Conservation (phyloP, 1,140 invertebrate species). For the Calliopsis andreniformis region DNA sequence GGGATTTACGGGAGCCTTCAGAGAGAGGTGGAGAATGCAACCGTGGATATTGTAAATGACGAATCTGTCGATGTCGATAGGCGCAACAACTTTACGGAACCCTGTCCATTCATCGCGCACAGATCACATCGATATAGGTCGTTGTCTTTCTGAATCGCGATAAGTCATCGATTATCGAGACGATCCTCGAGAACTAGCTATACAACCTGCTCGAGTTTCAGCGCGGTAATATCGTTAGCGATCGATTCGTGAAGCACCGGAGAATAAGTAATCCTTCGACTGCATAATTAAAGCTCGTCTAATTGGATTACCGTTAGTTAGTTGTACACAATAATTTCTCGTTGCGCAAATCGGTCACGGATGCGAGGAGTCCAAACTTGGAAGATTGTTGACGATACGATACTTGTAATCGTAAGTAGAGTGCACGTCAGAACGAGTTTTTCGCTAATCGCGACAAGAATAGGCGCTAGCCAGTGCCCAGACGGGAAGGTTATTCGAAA, state of each 20-base stretch:
- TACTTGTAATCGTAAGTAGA: too few species aligned
- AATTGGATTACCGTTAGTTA: conserved; percentile 41
- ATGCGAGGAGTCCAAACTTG: background rate
- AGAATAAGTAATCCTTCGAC: conserved; percentile 11
- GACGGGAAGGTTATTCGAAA: conserved; percentile 36
- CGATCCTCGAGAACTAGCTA: conserved; percentile 4
- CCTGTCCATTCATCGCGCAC: too few species aligned
- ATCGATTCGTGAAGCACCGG: conserved; percentile 48
- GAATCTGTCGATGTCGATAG: conserved; percentile 61
- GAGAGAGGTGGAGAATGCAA: conserved; percentile 49
- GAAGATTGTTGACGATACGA: too few species aligned
- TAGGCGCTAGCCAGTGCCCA: too few species aligned
- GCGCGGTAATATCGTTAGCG: conserved; percentile 48
- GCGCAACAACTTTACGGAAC: too few species aligned
- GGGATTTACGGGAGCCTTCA: conserved; percentile 70
- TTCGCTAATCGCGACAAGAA: background rate
- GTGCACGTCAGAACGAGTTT: background rate
- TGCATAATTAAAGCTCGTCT: conserved; percentile 30
- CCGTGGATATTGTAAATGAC: conserved; percentile 68
- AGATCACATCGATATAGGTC: background rate
- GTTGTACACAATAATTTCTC: conserved; percentile 30
- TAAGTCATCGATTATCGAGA: conserved; percentile 42
- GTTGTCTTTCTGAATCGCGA: conserved; percentile 44
- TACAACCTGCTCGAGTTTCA: conserved; percentile 28
- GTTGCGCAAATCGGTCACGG: conserved; percentile 9